Evolutionary conservation across 2,888 invertebrate species (phyloP), one percentile per base, ranked within the genome.

Genomic region (Drosophila kuntzei): DNA sequence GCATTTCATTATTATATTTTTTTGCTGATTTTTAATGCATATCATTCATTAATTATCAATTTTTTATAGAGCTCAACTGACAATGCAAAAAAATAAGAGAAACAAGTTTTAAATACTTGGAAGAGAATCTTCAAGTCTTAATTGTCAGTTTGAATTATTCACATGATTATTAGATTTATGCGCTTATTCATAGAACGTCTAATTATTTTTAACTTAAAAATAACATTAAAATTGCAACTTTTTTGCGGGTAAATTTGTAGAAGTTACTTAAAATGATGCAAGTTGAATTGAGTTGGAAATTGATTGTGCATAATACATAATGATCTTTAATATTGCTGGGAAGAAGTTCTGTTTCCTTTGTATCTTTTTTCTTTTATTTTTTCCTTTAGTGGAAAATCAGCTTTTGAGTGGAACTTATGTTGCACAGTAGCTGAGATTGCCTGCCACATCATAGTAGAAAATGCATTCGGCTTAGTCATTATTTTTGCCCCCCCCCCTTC

Each of bases 381-480:
- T 37, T 41, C 12, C 46, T 57, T 39, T n/a, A 39, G 12, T 60
- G 47, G 58, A 51, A 66, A 74, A 67, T 71, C 58, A 25, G 34
- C 55, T 53, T 55, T 61, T 67, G 53, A 34, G 36, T 65, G 76
- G 61, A 58, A 71, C 71, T 75, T 75, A 55, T 61, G 72, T 57
- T 71, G 76, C 67, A 71, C 71, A 57, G 74, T 60, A 70, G 73
- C 61, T 68, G 37, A 53, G 60, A 61, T 84, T 80, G 73, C 44
- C 72, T 41, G 59, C 59, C 54, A 44, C 67, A 78, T 54, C 39
- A 41, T 60, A 47, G 27, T 64, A 44, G 54, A 53, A 60, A 64
- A 76, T 79, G 66, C 72, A 85, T 72, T 80, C 70, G 80, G 86
- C 86, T 82, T 85, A 85, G 80, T 80, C 80, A 82, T 77, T 85